Evolutionary conservation across 2,797 vertebrate species (phyloP).

Genomic region (Schizopygopsis malacanthus): DNA sequence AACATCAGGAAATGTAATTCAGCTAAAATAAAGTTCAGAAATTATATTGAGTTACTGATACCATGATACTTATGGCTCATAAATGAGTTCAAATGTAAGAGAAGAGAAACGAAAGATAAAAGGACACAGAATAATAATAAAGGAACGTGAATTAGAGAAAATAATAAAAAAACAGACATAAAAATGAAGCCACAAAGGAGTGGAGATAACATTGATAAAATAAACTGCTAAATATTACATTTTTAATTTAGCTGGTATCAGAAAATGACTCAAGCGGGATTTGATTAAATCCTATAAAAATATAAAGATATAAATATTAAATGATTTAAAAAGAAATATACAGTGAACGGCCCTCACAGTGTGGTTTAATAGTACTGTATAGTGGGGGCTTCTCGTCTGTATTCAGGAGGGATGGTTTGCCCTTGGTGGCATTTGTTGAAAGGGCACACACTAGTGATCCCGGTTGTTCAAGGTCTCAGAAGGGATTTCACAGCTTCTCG

Average conservation of each 20-base stretch:
- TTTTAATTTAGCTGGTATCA: neutral
- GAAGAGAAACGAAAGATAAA: neutral
- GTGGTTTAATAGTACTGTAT: conserved; percentile 21
- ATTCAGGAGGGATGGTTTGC: conserved; percentile 67
- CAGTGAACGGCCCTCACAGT: neutral
- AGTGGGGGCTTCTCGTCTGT: conserved; percentile 59
- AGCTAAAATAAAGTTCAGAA: neutral
- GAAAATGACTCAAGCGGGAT: neutral
- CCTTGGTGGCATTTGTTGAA: conserved; percentile 68
- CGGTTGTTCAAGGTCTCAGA: conserved; percentile 70
- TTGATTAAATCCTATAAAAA: neutral
- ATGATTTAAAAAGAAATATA: neutral
- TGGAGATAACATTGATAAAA: conserved; percentile 9
- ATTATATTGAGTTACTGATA: neutral
- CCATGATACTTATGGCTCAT: too few relatives aligned
- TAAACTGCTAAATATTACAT: neutral
- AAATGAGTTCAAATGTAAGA: neutral
- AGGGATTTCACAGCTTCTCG: conserved; percentile 80
- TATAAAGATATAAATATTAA: neutral
- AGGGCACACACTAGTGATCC: conserved; percentile 73
- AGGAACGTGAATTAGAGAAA: neutral
- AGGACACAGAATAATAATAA: neutral
- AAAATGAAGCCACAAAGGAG: neutral
- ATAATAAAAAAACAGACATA: neutral
- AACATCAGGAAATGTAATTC: neutral